Evolutionary conservation across 1,140 invertebrate genomes (phyloP).

Genomic region (Diploscapter pachys): DNA sequence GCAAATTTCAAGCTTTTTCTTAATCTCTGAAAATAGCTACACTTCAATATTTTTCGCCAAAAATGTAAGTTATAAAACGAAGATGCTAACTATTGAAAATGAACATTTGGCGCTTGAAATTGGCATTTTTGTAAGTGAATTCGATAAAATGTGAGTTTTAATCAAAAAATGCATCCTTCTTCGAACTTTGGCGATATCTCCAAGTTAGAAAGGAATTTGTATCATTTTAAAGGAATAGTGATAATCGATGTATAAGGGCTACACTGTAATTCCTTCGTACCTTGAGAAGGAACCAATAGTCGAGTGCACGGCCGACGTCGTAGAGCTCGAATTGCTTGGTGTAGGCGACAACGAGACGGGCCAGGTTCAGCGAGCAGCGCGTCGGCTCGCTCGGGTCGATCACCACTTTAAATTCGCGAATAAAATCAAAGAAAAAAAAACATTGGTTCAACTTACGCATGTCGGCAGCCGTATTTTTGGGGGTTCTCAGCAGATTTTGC

Average conservation of each 20-base stretch:
- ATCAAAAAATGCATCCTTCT: too few relatives aligned
- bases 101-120: too few relatives aligned
- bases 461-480: conserved; percentile 33
- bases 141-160: too few relatives aligned
- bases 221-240: too few relatives aligned
- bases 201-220: too few relatives aligned
- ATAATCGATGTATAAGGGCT: too few relatives aligned
- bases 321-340: conserved; percentile 52
- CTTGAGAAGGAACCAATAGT: conserved; percentile 52
- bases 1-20: conserved; percentile 9
- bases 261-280: background rate
- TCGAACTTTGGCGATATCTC: too few relatives aligned
- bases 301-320: conserved; percentile 45
- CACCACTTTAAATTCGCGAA: conserved; percentile 42
- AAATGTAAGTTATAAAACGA: too few relatives aligned
- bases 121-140: too few relatives aligned
- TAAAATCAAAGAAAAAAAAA: conserved; percentile 19
- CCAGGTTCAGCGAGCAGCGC: conserved; percentile 48
- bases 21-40: conserved; percentile 2
- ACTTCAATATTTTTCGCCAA: background rate
- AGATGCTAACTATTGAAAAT: too few relatives aligned
- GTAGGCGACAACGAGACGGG: conserved; percentile 51
- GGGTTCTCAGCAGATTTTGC: conserved; percentile 33
- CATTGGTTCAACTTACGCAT: conserved; percentile 34
- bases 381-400: conserved; percentile 40